Percentiles rank a stretch among this genome's conserved stretches.
Conservation (phyloP, 2,113 vertebrate genomes). For the Psittacula cyanocephala region DNA sequence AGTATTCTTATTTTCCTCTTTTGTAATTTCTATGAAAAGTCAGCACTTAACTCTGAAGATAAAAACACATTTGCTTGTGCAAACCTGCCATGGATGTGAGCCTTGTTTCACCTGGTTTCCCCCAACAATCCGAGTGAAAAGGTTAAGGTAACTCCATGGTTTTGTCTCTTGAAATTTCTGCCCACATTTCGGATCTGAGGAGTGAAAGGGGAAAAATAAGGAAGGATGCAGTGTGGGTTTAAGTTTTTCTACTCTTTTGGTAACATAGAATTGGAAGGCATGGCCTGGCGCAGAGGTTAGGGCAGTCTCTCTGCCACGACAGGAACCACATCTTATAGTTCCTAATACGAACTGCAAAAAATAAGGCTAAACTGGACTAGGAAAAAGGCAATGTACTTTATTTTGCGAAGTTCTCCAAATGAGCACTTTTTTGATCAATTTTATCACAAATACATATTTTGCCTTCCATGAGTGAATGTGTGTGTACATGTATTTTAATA, state of each 20-base stretch:
- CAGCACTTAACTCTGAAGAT: neutral
- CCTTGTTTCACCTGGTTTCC: constrained; percentile 76
- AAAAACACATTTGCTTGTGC: neutral
- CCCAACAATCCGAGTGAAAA: constrained; percentile 80
- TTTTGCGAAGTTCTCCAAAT: neutral
- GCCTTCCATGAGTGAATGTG: neutral
- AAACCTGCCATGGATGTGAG: constrained; percentile 86
- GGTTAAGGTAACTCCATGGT: constrained; percentile 20
- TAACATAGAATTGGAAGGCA: neutral
- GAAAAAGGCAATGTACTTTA: neutral
- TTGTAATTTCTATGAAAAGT: neutral
- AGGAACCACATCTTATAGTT: neutral
- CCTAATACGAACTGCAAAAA: neutral
- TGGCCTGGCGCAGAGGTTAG: neutral
- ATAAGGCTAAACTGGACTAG: neutral
- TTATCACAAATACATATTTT: neutral
- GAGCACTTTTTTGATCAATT: neutral
- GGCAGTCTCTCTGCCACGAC: neutral
- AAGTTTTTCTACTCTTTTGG: neutral
- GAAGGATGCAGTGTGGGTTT: neutral
- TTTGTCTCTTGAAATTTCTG: constrained; percentile 1
- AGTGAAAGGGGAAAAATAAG: neutral
- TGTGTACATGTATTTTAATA: neutral
- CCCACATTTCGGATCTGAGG: constrained; percentile 78
- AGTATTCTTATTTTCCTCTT: neutral